These are phyloP conservation scores for Coecobrya sp. DNA, from an alignment of 2,888 invertebrate genomes.

Conservation along the genomic window DNA sequence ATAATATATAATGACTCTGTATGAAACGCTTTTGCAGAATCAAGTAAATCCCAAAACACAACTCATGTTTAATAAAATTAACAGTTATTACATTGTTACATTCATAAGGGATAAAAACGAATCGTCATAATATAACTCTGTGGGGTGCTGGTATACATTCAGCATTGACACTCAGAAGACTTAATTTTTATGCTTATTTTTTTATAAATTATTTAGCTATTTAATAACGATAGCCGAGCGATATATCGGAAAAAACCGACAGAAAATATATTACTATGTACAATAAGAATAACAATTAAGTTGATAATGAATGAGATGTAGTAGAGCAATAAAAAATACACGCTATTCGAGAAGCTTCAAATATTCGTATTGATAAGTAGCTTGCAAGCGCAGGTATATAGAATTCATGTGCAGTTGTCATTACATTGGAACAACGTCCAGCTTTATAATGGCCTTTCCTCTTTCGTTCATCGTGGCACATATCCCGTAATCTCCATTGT, in stretches of 20 bases:
- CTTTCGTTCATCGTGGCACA: conserved; percentile 83
- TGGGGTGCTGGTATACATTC: not conserved
- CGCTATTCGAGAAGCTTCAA: conserved; percentile 8
- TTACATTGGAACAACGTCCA: conserved; percentile 79
- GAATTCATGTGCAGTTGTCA: not conserved
- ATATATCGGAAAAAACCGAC: not conserved
- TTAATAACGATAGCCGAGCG: conserved; percentile 28
- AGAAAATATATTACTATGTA: not conserved
- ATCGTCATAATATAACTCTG: not conserved
- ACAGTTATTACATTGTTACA: not conserved
- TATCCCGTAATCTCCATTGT: conserved; percentile 77
- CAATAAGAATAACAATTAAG: not conserved
- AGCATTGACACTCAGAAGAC: not conserved
- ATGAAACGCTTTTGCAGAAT: conserved; percentile 7
- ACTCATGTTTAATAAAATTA: not conserved
- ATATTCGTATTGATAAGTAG: conserved; percentile 1
- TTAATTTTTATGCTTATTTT: not conserved
- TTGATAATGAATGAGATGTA: conserved; percentile 42
- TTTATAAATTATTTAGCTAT: conserved; percentile 5
- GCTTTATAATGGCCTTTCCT: conserved; percentile 83
- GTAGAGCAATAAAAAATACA: conserved; percentile 57
- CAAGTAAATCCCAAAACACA: not conserved
- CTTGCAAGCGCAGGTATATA: not conserved
- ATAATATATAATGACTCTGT: too few relatives aligned
- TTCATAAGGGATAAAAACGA: not conserved